Percentiles rank a stretch among this genome's conserved stretches.
phyloP scores from a whole-genome alignment of 2,888 invertebrate genomes.

The Ametastegia equiseti region DNA sequence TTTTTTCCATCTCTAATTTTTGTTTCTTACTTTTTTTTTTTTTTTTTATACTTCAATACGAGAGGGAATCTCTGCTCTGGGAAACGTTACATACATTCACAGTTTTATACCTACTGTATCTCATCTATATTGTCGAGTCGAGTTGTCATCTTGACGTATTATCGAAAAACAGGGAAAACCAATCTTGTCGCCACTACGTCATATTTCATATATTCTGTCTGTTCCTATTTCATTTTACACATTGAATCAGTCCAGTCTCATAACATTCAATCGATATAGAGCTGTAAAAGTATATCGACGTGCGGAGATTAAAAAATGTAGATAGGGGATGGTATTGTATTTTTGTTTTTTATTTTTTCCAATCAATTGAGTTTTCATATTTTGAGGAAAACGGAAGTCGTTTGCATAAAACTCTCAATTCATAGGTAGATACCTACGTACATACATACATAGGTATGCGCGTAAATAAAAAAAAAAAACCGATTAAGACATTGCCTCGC shows the following conservation, averaged over 20 bases:
- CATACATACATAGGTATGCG: too few relatives aligned
- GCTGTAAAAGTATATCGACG: background rate
- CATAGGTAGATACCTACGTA: too few relatives aligned
- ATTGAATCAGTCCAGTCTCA: background rate
- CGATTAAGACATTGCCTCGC: background rate
- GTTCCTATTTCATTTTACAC: background rate
- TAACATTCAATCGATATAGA: background rate
- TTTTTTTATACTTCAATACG: background rate
- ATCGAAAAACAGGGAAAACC: background rate
- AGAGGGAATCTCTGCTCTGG: background rate
- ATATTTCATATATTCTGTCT: background rate
- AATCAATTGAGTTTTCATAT: too few relatives aligned
- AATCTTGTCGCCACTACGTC: background rate
- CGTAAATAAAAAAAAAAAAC: background rate
- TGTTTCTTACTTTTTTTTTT: background rate
- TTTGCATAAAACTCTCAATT: too few relatives aligned
- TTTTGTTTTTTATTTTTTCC: too few relatives aligned
- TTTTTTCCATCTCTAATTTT: background rate
- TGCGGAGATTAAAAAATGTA: background rate
- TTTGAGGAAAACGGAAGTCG: too few relatives aligned
- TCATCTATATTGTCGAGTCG: background rate
- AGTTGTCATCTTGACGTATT: background rate
- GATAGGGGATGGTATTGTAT: too few relatives aligned
- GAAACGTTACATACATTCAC: background rate
- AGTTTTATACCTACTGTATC: constrained; percentile 2